Conservation (phyloP, 2,113 vertebrate species). For the Nestor notabilis region DNA sequence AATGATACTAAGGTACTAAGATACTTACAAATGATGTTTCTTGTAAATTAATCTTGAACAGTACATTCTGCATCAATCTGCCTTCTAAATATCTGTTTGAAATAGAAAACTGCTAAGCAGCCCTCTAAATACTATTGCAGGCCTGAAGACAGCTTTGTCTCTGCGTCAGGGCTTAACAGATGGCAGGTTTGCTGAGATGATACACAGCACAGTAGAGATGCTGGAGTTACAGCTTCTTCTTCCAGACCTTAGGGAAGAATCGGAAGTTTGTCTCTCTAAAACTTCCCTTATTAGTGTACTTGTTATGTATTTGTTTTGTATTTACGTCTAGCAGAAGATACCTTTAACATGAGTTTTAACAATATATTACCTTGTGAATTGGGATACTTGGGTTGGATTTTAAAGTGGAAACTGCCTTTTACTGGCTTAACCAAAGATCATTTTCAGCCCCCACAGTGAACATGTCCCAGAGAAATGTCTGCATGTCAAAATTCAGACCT, state of each 20-base stretch:
- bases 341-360: not conserved
- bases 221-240: not conserved
- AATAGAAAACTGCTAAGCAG: not conserved
- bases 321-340: not conserved
- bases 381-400: not conserved
- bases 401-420: not conserved
- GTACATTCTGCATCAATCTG: not conserved
- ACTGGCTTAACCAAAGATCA: not conserved
- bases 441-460: not conserved
- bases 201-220: not conserved
- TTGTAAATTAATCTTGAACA: not conserved
- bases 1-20: not conserved
- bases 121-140: not conserved
- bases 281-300: not conserved
- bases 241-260: not conserved
- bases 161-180: not conserved
- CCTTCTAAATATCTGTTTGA: not conserved
- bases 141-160: not conserved
- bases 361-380: not conserved
- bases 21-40: not conserved
- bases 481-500: not conserved
- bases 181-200: not conserved
- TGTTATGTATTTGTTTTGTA: not conserved
- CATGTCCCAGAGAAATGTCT: not conserved
- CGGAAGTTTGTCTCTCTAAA: not conserved